Evolutionary conservation across 23 tunicate species (phyloP), one percentile per base, ranked within the genome.

Genomic region (Halocynthia aurantium): DNA sequence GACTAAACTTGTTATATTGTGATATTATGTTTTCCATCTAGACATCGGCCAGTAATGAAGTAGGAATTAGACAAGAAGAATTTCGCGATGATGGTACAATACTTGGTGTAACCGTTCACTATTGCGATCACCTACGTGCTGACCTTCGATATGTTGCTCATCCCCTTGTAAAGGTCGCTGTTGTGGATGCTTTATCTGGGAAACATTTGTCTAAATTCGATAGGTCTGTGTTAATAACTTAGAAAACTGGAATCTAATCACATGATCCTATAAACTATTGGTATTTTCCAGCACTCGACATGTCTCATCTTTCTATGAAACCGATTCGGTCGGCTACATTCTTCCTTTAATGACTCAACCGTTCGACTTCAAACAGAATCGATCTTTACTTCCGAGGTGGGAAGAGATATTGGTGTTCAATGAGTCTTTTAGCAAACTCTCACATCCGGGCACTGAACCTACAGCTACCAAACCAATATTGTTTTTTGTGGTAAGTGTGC

Each of bases 321-420:
- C 70, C 62, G 96, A 89, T 8, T 20, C 82, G 21, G 77, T 89
- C 81, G 75, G 53, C 20, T 52, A 55, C 67, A 80, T 92, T 56
- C 80, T 86, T 13, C 98, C 98, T 0, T 53, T 92, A 21, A 80
- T 92, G 88, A 92, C 98, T n/a, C 92, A 92, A 72, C 92, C 98
- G 19, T 92, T 15, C 52, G 92, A 92, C 65, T 92, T 92, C 70
- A 84, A 84, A 63, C 61, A 60, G 7, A 85, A 91, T 54, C 82
- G 88, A 21, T 87, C 93, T 50, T 85, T 92, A 6, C 84, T 86
- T 6, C 98, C 98, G 8, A 51, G 88, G 8, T 92, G 98, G 98
- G 98, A 92, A 71, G 98, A 92, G 67, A 82, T 82, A 17, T 69
- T 92, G 13, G 74, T 92, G n/a, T 82, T 92, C 61, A 86, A 92